Conservation (phyloP, 1,140 invertebrate species). For the Condylostylus longicornis region DNA sequence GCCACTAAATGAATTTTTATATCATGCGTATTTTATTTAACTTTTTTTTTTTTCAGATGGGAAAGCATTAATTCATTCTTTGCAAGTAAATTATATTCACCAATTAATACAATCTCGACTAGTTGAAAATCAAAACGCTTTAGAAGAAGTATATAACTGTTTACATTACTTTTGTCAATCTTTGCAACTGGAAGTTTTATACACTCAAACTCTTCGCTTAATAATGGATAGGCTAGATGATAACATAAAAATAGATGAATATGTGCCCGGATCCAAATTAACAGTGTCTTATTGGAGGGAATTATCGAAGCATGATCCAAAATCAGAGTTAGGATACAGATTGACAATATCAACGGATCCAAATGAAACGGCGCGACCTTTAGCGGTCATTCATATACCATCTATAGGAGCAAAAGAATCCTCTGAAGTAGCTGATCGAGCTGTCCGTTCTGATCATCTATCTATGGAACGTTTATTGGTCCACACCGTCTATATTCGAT, state of each 20-base stretch:
- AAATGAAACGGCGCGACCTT: slow-evolving; percentile 59
- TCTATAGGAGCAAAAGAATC: slow-evolving; percentile 50
- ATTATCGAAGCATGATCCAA: slow-evolving; percentile 47
- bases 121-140: slow-evolving; percentile 62
- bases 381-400: slow-evolving; percentile 77
- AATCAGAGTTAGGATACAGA: slow-evolving; percentile 72
- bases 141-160: slow-evolving; percentile 73
- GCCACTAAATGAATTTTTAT: slow-evolving; percentile 1
- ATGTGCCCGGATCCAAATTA: slow-evolving; percentile 72
- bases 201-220: slow-evolving; percentile 81
- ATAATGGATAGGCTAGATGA: slow-evolving; percentile 77
- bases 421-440: slow-evolving; percentile 58
- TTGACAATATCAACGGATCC: slow-evolving; percentile 79
- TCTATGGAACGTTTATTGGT: slow-evolving; percentile 92
- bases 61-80: slow-evolving; percentile 79
- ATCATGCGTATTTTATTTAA: too few relatives aligned
- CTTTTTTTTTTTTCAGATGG: slow-evolving; percentile 52
- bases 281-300: slow-evolving; percentile 84
- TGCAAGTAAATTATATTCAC: slow-evolving; percentile 86
- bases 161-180: slow-evolving; percentile 91
- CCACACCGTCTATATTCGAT: slow-evolving; percentile 91
- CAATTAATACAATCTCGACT: slow-evolving; percentile 78
- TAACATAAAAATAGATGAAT: slow-evolving; percentile 85
- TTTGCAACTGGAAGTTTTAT: slow-evolving; percentile 85
- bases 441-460: slow-evolving; percentile 70